Base-by-base conservation (phyloP, 2,888 invertebrate genomes). In the Volucella zonaria region DNA sequence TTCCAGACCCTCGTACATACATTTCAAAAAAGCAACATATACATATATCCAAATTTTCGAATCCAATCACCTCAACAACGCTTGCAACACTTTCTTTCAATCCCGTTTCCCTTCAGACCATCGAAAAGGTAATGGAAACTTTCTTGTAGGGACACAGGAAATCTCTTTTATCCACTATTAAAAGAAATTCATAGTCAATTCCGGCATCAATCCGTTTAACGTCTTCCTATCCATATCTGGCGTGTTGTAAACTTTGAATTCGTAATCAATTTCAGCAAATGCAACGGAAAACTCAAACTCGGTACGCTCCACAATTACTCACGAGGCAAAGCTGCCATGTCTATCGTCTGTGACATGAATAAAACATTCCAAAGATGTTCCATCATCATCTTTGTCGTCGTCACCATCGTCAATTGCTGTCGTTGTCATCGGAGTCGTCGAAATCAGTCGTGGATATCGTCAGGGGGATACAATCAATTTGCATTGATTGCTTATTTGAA, bases 401-500 rank as follows among this genome's bases (percentile, higher is more conserved):
- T 49, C 14, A 14, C 40, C 64, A 12, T 58, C 11, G 49, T 38
- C 9, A 38, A n/a, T 49, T 38, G 15, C 51, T 15, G 15, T 51
- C 66, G 9, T 12, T 31, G 31, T 31, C 10, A 14, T 49, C 64
- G n/a, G 14, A 14, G 38, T 64, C 64, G 38, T 31, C n/a, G 8
- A 8, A 40, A 12, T 58, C 11, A 47, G 43, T 3, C 51, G 9
- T 49, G 49, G 14, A 49, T 15, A 38, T 51, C 66, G 9, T 12
- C 49, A n/a, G n/a, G 52, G 56, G 67, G 56, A 67, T 68, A 68
- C 67, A 68, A 56, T 68, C 67, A 56, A 54, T 54, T 68, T 68
- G 15, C 54, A 68, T 68, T 68, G 54, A 68, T 68, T 68, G 67
- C 45, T 54, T 68, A 68, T 56, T 68, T 56, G 67, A 56, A 23